Conservation (phyloP, 2,888 invertebrate genomes). For the Willowsia nigromaculata region DNA sequence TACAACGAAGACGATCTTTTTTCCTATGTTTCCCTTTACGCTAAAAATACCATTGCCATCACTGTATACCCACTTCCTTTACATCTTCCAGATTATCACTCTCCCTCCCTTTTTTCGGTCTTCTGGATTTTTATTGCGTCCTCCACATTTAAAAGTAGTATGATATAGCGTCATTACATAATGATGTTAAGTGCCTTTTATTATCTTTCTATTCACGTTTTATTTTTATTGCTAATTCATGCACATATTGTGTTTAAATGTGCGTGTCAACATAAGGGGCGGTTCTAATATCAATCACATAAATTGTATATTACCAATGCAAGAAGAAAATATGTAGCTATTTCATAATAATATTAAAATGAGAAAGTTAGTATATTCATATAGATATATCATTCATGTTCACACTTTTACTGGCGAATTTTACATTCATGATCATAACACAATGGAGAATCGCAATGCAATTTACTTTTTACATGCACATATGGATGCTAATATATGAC, state of each 20-base stretch:
- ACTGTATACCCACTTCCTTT: neutral
- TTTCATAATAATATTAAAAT: neutral
- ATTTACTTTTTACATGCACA: neutral
- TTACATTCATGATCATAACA: conserved; percentile 1
- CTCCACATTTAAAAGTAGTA: conserved; percentile 30
- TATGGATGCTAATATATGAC: conserved; percentile 13
- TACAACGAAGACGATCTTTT: neutral
- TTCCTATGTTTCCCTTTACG: neutral
- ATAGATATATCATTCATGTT: neutral
- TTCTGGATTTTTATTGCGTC: conserved; percentile 37
- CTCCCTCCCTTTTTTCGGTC: neutral
- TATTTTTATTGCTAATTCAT: conserved; percentile 74
- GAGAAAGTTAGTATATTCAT: neutral
- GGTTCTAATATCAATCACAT: conserved; percentile 32
- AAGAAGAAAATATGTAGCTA: neutral
- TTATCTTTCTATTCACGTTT: conserved; percentile 69
- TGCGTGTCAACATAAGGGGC: conserved; percentile 36
- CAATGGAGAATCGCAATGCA: neutral
- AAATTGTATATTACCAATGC: neutral
- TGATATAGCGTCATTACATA: conserved; percentile 56
- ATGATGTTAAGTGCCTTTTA: conserved; percentile 47
- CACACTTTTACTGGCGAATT: neutral
- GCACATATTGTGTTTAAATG: conserved; percentile 55
- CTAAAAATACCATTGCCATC: too few relatives aligned
- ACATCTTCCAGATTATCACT: neutral